These are phyloP conservation scores for Pseudocheirus occidentalis DNA, from an alignment of 2,797 vertebrate species.

Conservation along the genomic window DNA sequence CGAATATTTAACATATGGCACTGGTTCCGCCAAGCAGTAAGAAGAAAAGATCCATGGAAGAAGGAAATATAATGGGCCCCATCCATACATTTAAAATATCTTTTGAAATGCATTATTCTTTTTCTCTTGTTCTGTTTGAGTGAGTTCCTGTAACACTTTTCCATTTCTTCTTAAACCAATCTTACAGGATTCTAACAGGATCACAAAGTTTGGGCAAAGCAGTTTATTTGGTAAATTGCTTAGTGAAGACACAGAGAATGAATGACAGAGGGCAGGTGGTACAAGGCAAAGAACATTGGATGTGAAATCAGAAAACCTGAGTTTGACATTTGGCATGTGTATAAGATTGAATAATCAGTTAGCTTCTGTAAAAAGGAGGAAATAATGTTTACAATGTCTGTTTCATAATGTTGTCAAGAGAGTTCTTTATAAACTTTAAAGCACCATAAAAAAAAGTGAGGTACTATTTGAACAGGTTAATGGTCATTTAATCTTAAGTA, in stretches of 20 bases:
- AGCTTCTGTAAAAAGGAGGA: neutral
- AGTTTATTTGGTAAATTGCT: neutral
- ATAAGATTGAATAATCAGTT: neutral
- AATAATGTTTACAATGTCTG: neutral
- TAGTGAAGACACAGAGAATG: neutral
- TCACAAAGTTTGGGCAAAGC: neutral
- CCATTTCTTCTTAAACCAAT: neutral
- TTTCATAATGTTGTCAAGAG: neutral
- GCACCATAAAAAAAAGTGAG: neutral
- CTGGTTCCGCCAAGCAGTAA: constrained; percentile 8
- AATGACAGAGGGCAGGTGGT: neutral
- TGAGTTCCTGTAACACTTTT: neutral
- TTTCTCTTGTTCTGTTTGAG: neutral
- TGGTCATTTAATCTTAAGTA: neutral
- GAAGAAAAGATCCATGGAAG: neutral
- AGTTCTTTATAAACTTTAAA: neutral
- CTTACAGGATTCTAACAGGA: neutral
- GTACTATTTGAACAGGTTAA: neutral
- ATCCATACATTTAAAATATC: neutral
- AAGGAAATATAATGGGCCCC: constrained; percentile 6
- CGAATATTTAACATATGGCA: neutral
- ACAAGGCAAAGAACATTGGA: neutral
- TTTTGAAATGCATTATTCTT: constrained; percentile 23
- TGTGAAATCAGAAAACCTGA: neutral
- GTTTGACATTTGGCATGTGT: neutral